phyloP scores from a whole-genome alignment of 2,113 vertebrate species.

The Heterotilapia buettikoferi region DNA sequence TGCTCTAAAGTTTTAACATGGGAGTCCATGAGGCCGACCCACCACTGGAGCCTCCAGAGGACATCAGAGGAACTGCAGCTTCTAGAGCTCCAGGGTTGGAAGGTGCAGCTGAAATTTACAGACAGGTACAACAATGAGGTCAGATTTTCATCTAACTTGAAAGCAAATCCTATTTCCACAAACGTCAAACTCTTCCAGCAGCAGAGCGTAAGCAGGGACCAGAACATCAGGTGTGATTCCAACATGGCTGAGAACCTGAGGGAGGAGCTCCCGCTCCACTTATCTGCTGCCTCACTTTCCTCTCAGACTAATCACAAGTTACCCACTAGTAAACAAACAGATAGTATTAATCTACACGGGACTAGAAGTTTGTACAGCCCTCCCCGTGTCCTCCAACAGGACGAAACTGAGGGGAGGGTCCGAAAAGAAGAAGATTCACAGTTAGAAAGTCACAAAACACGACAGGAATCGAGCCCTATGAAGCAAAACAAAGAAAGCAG shows the following conservation, averaged over 20 bases:
- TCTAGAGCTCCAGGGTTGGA: not conserved
- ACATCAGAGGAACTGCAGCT: not conserved
- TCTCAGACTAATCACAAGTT: not conserved
- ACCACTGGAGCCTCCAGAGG: not conserved
- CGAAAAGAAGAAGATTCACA: slow-evolving; percentile 2
- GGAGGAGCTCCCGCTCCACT: not conserved
- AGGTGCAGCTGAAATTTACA: not conserved
- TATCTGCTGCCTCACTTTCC: not conserved
- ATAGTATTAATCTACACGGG: not conserved
- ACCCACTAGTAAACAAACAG: not conserved
- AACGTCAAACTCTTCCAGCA: not conserved
- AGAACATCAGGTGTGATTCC: not conserved
- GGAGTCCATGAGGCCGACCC: not conserved
- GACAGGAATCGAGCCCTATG: slow-evolving; percentile 37
- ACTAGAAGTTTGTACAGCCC: not conserved
- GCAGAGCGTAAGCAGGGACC: not conserved
- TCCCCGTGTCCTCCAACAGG: not conserved
- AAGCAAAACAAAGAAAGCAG: slow-evolving; percentile 20
- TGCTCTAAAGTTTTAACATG: not conserved
- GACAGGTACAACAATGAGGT: not conserved
- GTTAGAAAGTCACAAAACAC: slow-evolving; percentile 36
- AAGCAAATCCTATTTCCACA: not conserved
- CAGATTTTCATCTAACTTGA: not conserved
- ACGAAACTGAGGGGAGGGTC: not conserved
- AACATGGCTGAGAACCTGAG: not conserved